These are phyloP conservation scores for Drosophila pseudotalamancana DNA, from an alignment of 2,888 invertebrate genomes.

Conservation along the genomic window DNA sequence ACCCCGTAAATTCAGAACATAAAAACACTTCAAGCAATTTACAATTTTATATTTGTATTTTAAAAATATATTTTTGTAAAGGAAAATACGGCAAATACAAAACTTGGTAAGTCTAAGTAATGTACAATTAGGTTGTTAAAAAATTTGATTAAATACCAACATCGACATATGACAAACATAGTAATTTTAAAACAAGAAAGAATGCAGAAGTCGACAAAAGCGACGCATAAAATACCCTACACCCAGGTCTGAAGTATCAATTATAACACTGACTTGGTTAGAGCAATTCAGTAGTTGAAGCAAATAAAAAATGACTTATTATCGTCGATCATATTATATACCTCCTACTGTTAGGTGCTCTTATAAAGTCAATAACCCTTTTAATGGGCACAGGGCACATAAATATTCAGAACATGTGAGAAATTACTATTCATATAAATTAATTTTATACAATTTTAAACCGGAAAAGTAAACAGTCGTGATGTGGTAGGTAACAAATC, in stretches of 20 bases:
- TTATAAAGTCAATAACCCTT: conserved; percentile 3
- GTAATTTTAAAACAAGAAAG: conserved; percentile 28
- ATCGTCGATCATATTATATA: conserved; percentile 7
- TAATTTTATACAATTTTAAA: conserved; percentile 46
- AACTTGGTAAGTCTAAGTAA: conserved; percentile 52
- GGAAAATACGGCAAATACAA: conserved; percentile 73
- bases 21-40: neutral
- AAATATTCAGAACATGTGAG: conserved; percentile 27
- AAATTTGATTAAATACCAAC: conserved; percentile 48
- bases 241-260: conserved; percentile 9
- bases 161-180: conserved; percentile 53
- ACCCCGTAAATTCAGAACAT: neutral
- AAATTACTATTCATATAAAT: conserved; percentile 27
- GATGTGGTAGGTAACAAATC: conserved; percentile 21
- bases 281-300: neutral
- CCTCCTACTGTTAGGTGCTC: neutral
- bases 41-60: conserved; percentile 47
- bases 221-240: conserved; percentile 1
- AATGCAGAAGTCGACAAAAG: neutral
- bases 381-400: conserved; percentile 3
- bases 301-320: neutral
- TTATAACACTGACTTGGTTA: conserved; percentile 19
- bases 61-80: conserved; percentile 75
- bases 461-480: conserved; percentile 13
- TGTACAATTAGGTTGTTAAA: conserved; percentile 57